phyloP scores from a whole-genome alignment of 2,888 invertebrate genomes.

The Leuctra nigra region DNA sequence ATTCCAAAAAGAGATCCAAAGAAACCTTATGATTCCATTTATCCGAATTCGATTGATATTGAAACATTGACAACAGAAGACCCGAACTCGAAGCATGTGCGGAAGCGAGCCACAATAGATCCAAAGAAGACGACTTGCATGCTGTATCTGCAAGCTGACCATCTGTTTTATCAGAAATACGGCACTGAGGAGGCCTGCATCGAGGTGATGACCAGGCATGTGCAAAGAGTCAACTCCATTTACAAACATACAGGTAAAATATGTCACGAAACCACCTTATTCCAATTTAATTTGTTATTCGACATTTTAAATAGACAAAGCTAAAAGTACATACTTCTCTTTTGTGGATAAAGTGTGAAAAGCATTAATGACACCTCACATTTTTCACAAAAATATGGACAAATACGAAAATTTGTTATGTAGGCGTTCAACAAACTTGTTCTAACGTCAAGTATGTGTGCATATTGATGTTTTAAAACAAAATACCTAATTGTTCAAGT shows the following conservation, averaged over 20 bases:
- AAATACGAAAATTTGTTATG: no score
- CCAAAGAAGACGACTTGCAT: conserved; percentile 90
- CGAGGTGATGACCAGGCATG: conserved; percentile 91
- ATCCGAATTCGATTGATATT: not conserved
- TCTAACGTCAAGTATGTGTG: no score
- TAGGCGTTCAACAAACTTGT: no score
- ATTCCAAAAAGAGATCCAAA: conserved; percentile 12
- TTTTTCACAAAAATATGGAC: no score
- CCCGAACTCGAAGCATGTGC: conserved; percentile 37
- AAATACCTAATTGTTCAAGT: no score
- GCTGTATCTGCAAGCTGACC: conserved; percentile 92
- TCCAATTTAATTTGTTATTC: no score
- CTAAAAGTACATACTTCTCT: no score
- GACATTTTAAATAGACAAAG: no score
- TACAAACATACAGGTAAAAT: conserved; percentile 78
- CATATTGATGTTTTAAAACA: no score
- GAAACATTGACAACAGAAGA: conserved; percentile 8
- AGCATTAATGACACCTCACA: no score
- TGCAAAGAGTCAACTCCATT: conserved; percentile 86
- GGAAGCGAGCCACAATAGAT: conserved; percentile 60
- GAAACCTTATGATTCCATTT: conserved; percentile 1
- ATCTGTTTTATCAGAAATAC: conserved; percentile 92
- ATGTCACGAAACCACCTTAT: not conserved
- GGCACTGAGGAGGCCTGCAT: conserved; percentile 91
- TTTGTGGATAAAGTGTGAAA: no score